Evolutionary conservation across 2,888 invertebrate genomes (phyloP).

Genomic region (Conistra vaccinii): DNA sequence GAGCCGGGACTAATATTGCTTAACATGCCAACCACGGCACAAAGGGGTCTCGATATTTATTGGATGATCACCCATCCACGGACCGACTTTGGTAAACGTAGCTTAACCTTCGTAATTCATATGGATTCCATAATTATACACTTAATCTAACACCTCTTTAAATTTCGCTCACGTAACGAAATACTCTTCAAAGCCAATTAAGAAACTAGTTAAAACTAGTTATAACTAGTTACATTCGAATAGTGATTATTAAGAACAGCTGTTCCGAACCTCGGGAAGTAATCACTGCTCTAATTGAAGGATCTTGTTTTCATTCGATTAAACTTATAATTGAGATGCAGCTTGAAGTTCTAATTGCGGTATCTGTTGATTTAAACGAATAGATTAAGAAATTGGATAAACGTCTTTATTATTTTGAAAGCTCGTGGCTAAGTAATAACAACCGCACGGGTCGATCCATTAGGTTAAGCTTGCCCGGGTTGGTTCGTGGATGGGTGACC

Average conservation of each 20-base stretch:
- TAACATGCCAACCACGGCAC: too few species aligned
- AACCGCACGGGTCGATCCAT: too few species aligned
- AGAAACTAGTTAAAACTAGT: conserved; percentile 19
- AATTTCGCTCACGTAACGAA: conserved; percentile 5
- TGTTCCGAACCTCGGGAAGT: conserved; percentile 34
- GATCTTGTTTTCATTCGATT: conserved; percentile 45
- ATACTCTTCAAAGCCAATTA: conserved; percentile 51
- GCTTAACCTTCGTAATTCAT: too few species aligned
- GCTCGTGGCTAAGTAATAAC: too few species aligned
- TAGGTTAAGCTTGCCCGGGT: too few species aligned
- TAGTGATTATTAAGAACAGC: conserved; percentile 56
- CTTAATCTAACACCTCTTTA: conserved; percentile 20
- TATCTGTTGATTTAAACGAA: conserved; percentile 22
- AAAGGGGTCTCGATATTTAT: too few species aligned
- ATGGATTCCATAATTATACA: too few species aligned
- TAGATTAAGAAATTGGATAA: not conserved
- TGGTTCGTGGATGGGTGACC: too few species aligned
- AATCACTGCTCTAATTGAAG: conserved; percentile 39
- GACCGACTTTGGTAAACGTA: too few species aligned
- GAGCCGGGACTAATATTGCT: too few species aligned
- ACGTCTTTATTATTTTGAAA: not conserved
- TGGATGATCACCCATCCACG: too few species aligned
- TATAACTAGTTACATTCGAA: conserved; percentile 15
- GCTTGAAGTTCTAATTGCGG: conserved; percentile 19
- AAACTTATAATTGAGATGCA: conserved; percentile 58